Evolutionary conservation across 2,888 invertebrate genomes (phyloP).

Genomic region (Drosophila falleni): DNA sequence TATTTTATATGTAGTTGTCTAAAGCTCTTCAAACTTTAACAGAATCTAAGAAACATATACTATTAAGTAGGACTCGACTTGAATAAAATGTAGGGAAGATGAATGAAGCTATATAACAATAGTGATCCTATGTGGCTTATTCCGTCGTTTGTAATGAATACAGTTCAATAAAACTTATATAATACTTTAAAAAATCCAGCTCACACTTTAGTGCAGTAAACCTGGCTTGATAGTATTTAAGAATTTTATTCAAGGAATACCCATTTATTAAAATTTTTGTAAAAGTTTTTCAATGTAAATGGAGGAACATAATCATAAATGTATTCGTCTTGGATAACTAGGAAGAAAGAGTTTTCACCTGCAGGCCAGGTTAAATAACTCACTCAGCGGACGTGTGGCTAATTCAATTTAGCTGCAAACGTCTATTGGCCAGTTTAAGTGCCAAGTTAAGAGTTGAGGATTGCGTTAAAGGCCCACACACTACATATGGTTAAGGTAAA

Average conservation of each 20-base stretch:
- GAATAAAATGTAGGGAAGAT: too few species aligned
- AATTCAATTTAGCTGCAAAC: constrained; percentile 54
- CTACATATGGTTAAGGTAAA: constrained; percentile 8
- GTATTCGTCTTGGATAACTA: constrained; percentile 9
- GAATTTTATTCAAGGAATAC: too few species aligned
- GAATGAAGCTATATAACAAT: too few species aligned
- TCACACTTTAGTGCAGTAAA: too few species aligned
- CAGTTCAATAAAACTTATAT: background rate
- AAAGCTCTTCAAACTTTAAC: too few species aligned
- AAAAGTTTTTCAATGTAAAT: constrained; percentile 17
- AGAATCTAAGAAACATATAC: too few species aligned
- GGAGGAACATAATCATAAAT: constrained; percentile 1
- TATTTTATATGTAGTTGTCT: too few species aligned
- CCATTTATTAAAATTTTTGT: background rate
- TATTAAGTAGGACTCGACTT: too few species aligned
- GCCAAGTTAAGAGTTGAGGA: constrained; percentile 47
- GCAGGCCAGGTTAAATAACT: constrained; percentile 39
- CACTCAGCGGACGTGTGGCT: constrained; percentile 37
- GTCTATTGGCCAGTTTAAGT: constrained; percentile 52
- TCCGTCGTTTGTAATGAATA: too few species aligned
- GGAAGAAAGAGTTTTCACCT: constrained; percentile 30
- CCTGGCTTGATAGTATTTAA: too few species aligned
- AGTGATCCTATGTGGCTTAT: too few species aligned
- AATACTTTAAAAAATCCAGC: background rate
- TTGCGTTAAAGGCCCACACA: constrained; percentile 51